A percentile compares a stretch with the other conserved stretches of the same genome.
phyloP scores from a whole-genome alignment of 2,113 vertebrate species.

The Pyxicephalus adspersus region DNA sequence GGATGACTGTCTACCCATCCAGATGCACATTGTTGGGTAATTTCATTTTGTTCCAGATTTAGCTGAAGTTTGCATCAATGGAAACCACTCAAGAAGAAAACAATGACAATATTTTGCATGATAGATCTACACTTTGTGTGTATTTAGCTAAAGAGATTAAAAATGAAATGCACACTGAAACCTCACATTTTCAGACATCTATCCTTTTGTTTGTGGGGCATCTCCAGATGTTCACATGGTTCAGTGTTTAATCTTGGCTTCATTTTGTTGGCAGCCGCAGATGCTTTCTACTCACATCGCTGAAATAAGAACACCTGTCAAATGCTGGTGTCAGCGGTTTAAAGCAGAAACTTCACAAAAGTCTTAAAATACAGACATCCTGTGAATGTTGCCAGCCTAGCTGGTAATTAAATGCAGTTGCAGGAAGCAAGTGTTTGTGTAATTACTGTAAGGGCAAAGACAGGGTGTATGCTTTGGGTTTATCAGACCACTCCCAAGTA shows the following conservation, averaged over 20 bases:
- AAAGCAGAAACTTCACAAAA: slow-evolving; percentile 12
- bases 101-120: not conserved
- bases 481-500: no score
- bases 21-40: not conserved
- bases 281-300: not conserved
- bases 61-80: not conserved
- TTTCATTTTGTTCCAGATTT: not conserved
- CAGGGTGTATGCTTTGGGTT: no score
- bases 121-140: not conserved
- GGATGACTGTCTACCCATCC: no score
- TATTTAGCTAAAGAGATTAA: not conserved
- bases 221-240: slow-evolving; percentile 14
- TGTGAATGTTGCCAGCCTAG: not conserved
- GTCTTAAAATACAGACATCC: not conserved
- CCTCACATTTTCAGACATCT: not conserved
- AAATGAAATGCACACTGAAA: not conserved
- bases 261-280: not conserved
- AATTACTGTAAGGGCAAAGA: no score
- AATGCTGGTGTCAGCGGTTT: not conserved
- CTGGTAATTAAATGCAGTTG: not conserved
- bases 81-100: not conserved
- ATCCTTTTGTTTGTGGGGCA: not conserved
- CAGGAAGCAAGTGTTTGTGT: not conserved
- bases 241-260: not conserved
- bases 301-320: not conserved